phyloP scores from a whole-genome alignment of 2,113 vertebrate genomes.

The Salvelinus alpinus region DNA sequence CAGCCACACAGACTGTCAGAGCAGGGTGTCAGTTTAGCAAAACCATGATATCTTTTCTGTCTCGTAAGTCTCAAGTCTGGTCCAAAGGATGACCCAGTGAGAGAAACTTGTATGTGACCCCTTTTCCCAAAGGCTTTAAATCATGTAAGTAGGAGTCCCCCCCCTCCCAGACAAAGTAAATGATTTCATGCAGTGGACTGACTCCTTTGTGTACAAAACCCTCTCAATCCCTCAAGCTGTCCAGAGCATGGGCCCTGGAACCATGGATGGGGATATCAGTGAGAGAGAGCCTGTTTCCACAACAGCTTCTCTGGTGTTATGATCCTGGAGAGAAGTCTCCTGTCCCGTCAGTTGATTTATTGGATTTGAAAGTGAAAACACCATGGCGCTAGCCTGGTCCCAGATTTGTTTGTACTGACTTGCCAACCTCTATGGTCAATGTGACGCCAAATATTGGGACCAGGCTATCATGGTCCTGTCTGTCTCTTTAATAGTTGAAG shows the following conservation, averaged over 20 bases:
- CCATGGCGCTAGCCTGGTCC: not conserved
- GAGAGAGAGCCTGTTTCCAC: no score
- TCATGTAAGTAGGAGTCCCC: not conserved
- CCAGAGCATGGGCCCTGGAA: not conserved
- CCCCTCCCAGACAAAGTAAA: not conserved
- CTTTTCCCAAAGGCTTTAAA: not conserved
- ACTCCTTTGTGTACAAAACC: no score
- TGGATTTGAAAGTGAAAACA: no score
- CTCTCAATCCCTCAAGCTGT: not conserved
- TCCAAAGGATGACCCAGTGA: not conserved
- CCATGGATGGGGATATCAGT: not conserved
- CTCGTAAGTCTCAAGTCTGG: not conserved
- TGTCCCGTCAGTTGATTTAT: no score
- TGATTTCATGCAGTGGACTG: not conserved
- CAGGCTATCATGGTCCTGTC: not conserved
- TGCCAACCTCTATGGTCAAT: not conserved
- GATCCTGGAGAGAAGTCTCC: not conserved
- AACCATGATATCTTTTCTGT: not conserved
- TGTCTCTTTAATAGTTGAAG: not conserved
- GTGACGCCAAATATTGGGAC: not conserved
- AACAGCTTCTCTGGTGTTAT: no score
- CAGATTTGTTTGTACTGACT: not conserved
- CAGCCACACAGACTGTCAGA: not conserved
- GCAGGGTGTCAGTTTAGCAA: not conserved
- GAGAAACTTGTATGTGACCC: not conserved